Base-by-base conservation (phyloP, 2,113 vertebrate genomes). In the Hoplias malabaricus region DNA sequence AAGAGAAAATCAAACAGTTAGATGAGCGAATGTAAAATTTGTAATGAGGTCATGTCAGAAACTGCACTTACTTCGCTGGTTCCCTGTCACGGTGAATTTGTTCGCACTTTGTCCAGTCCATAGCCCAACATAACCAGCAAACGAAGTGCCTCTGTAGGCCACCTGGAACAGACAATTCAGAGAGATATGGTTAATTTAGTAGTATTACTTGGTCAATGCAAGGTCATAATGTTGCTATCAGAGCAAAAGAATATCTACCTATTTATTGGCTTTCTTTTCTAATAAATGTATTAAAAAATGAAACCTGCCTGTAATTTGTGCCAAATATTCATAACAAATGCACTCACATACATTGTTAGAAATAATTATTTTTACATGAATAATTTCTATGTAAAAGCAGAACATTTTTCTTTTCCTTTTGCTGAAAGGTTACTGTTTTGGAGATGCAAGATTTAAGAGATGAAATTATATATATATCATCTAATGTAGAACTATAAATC, bases 31-130 rank as follows among this genome's bases (percentile, higher is more conserved):
- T 57, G n/a, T 2, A 59, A 66, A 69, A 19, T 1, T 23, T 33
- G 27, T 10, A 34, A 8, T 62, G 23, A 12, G 59, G 8, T 23
- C 16, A 72, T 8, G 11, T 36, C 11, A 38, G 2, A 14, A 23
- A 23, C 10, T 7, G 23, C 48, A 63, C 72, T 78, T 88, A 96
- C 97, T 92, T 90, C 96, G 91, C 79, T 96, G 90, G 21, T 99
- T 87, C 0, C 94, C 97, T 0, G 97, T 94, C 71, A 99, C 0
- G 0, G 95, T 97, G 80, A 99, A 98, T 83, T 94, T 96, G 73
- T 93, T 84, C 0, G 95, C 92, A 79, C 94, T 96, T 69, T 99
- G 96, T 34, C 96, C 98, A 0, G 98, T 99, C 98, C 96, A 99
- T 69, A 99, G 76, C 2, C 96, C 97, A 0, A 99, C 90, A 0